Conservation (phyloP, 1,140 invertebrate species). For the Drepana arcuata region DNA sequence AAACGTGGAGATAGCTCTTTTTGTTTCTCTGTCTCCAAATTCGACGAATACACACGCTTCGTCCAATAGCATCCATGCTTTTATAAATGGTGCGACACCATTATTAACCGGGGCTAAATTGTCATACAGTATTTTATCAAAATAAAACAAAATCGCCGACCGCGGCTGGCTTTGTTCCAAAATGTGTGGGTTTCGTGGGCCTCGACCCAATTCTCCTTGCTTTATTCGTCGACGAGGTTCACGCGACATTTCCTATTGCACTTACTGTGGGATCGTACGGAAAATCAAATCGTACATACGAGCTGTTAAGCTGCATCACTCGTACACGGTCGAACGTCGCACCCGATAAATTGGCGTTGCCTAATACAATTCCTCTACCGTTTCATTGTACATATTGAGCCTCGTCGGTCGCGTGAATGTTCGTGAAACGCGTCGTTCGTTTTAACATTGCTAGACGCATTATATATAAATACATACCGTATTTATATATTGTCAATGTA, state of each 20-base stretch:
- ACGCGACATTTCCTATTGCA: constrained; percentile 50
- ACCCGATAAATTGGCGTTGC: constrained; percentile 9
- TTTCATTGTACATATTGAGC: too few relatives aligned
- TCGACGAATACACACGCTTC: constrained; percentile 7
- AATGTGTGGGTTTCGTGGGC: constrained; percentile 34
- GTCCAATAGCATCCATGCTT: constrained; percentile 16
- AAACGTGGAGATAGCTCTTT: too few relatives aligned
- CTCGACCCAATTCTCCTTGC: constrained; percentile 58
- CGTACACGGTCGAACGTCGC: constrained; percentile 11
- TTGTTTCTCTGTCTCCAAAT: constrained; percentile 8
- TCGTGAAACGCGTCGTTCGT: too few relatives aligned
- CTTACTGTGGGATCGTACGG: constrained; percentile 27
- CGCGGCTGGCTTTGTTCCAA: constrained; percentile 56
- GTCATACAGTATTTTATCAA: constrained; percentile 49
- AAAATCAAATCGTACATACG: constrained; percentile 45
- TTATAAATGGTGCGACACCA: constrained; percentile 32
- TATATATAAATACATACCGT: too few relatives aligned
- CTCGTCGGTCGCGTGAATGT: too few relatives aligned
- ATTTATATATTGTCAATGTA: too few relatives aligned
- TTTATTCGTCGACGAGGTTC: constrained; percentile 40
- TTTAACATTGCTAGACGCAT: too few relatives aligned
- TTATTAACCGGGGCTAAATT: constrained; percentile 36
- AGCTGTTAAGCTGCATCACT: constrained; percentile 27
- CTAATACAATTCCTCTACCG: constrained; percentile 14
- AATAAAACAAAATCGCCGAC: constrained; percentile 51